A percentile compares a stretch with the other conserved stretches of the same genome.
These are phyloP conservation scores for Ceratina australensis DNA, from an alignment of 1,140 invertebrate species.

Conservation along the genomic window DNA sequence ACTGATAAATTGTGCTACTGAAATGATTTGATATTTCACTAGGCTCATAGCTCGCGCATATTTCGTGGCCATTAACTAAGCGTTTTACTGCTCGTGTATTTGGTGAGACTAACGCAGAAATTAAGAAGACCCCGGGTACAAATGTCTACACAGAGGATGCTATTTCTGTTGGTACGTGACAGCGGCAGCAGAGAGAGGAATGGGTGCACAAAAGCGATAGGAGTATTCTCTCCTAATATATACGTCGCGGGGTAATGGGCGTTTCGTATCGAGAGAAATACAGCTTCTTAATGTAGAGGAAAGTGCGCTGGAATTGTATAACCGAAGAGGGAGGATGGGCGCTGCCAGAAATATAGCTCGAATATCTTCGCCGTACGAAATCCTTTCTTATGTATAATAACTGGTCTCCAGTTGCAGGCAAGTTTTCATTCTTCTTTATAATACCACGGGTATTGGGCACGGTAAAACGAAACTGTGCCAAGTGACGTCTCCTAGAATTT, in stretches of 20 bases:
- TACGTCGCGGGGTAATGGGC: slow-evolving; percentile 4
- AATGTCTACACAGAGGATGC: too few relatives aligned
- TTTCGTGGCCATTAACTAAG: too few relatives aligned
- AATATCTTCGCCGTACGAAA: not conserved
- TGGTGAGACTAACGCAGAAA: too few relatives aligned
- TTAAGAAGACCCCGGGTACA: too few relatives aligned
- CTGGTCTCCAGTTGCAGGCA: not conserved
- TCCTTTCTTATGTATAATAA: not conserved
- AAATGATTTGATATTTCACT: too few relatives aligned
- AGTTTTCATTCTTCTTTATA: not conserved
- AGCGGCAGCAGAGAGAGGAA: not conserved
- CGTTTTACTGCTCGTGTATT: too few relatives aligned
- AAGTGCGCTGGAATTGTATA: slow-evolving; percentile 4
- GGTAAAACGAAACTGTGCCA: too few relatives aligned
- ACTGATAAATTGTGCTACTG: too few relatives aligned
- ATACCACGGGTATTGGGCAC: not conserved
- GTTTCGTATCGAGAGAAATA: slow-evolving; percentile 7
- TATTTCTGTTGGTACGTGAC: not conserved
- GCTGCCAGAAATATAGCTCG: not conserved
- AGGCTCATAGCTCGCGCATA: too few relatives aligned
- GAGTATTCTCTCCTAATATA: not conserved
- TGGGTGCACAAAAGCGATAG: not conserved
- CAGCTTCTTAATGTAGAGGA: slow-evolving; percentile 9
- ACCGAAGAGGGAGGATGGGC: not conserved
- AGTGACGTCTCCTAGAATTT: too few relatives aligned